phyloP scores from a whole-genome alignment of 2,888 invertebrate genomes.

The Lamellibrachia columna region DNA sequence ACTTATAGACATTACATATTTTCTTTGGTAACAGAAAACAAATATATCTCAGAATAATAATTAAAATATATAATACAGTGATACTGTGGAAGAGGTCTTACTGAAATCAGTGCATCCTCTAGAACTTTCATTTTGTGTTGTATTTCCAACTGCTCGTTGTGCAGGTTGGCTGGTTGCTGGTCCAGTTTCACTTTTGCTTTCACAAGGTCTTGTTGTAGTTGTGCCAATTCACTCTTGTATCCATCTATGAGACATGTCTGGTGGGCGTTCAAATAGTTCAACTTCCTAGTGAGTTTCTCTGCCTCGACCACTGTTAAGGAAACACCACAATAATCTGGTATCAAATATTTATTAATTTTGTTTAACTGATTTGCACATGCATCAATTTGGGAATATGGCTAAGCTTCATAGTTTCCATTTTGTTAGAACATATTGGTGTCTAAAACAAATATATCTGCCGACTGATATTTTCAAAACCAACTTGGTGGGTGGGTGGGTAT shows the following conservation, averaged over 20 bases:
- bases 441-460: no score
- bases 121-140: neutral
- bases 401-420: no score
- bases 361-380: no score
- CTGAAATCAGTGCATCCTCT: conserved; percentile 16
- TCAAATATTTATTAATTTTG: neutral
- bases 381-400: no score
- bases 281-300: neutral
- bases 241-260: neutral
- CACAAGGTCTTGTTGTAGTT: neutral
- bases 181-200: conserved; percentile 16
- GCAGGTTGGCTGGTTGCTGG: neutral
- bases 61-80: neutral
- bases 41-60: neutral
- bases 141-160: neutral
- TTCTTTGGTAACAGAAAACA: neutral
- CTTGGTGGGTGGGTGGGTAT: no score
- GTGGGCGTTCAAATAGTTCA: neutral
- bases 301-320: neutral
- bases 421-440: no score
- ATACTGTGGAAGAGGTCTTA: neutral
- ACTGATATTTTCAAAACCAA: no score
- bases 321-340: neutral
- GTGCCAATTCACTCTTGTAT: neutral
- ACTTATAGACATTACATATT: neutral